phyloP scores from a whole-genome alignment of 1,140 invertebrate species.

The Drosophila saltans region DNA sequence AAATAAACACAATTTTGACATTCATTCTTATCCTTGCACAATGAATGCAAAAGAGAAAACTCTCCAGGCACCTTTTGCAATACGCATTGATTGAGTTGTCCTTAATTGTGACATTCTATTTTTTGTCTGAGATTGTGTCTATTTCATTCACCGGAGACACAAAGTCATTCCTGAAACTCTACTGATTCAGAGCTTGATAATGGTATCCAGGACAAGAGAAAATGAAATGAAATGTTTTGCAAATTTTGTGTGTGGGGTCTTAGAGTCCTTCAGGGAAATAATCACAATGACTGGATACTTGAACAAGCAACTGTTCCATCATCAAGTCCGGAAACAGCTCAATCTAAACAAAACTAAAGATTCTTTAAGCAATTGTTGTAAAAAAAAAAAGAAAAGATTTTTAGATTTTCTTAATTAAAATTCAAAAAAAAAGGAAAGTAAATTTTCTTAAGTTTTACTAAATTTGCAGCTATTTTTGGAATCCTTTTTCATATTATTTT shows the following conservation, averaged over 20 bases:
- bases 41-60: constrained; percentile 23
- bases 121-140: neutral
- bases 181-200: constrained; percentile 17
- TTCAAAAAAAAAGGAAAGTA: too few relatives aligned
- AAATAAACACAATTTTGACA: constrained; percentile 56
- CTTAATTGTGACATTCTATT: constrained; percentile 14
- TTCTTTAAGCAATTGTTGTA: neutral
- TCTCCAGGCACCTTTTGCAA: constrained; percentile 47
- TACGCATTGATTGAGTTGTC: constrained; percentile 75
- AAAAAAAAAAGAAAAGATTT: neutral
- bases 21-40: constrained; percentile 26
- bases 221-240: neutral
- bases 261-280: constrained; percentile 27
- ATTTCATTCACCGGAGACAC: too few relatives aligned
- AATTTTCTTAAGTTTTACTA: too few relatives aligned
- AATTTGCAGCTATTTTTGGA: too few relatives aligned
- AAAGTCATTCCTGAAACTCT: constrained; percentile 23
- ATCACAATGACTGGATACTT: constrained; percentile 18
- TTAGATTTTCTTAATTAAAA: neutral
- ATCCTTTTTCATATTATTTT: too few relatives aligned
- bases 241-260: constrained; percentile 34
- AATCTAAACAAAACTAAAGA: constrained; percentile 19
- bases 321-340: constrained; percentile 36
- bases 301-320: constrained; percentile 6
- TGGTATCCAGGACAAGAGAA: neutral